Base-by-base conservation (phyloP, 2,797 vertebrate genomes). In the Hippoglossus hippoglossus region DNA sequence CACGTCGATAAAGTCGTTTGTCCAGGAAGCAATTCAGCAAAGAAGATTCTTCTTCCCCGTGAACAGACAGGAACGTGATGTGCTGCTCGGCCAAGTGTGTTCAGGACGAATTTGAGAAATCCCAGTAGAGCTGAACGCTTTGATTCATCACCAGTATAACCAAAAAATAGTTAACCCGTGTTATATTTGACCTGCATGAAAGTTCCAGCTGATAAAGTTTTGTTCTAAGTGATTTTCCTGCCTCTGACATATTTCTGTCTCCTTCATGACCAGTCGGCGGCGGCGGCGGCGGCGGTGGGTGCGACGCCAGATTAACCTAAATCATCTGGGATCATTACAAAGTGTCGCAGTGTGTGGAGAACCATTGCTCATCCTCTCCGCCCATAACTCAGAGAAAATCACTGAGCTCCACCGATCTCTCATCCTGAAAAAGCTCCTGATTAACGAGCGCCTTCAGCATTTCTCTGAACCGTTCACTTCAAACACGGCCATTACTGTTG, bases 351-450 rank as follows among this genome's bases (percentile, higher is more conserved):
- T 34, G 21, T 46, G 41, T 49, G 53, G 58, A 60, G 67, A 71
- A 36, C 54, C 26, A 59, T 77, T 34, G 59, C 81, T 83, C 80
- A 53, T 36, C 44, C 16, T 73, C 50, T 73, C 47, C 58, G 67
- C 64, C 69, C 75, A 62, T 87, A 76, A 81, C 66, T 82, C 63
- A 18, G 82, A 67, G 60, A 58, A 73, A 82, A 75, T 82, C 72
- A 75, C 72, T 47, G 64, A 74, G 50, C 59, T 63, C 64, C 55
- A 57, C 5, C 2, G 57, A 77, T 73, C 52, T 59, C 57, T 80
- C 71, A 84, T 77, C 70, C 25, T 71, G 26, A 77, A 77, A 74
- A 79, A 62, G 49, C 57, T 31, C 26, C 28, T 77, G 73, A 87
- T 82, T 83, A 83, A 78, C 80, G 62, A 79, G 25, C 0, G 39